Evolutionary conservation across 2,113 vertebrate species (phyloP), one percentile per base, ranked within the genome.

Genomic region (Phyllostomus hastatus): DNA sequence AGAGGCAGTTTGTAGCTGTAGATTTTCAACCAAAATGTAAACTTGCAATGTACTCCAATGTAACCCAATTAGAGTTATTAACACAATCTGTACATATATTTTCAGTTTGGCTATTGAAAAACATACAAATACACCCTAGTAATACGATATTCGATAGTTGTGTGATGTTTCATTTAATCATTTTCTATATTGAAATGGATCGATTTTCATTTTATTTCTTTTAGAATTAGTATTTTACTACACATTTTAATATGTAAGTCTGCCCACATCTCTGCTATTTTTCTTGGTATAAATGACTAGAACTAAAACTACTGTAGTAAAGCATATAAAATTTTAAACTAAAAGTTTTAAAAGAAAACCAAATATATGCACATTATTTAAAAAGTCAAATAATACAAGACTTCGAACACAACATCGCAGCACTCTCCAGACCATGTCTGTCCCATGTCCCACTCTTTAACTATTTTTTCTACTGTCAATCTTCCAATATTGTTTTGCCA

Each of bases 1-100:
- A 91, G 16, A 57, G 54, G 91, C 84, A 59, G n/a, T 31, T 72
- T 81, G 35, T 76, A 90, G 67, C 38, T 90, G 80, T 43, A 75
- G 93, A 79, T 87, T 94, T 95, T 92, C 69, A 87, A 95, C 75
- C 57, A 95, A 96, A 95, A 97, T 90, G 82, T 81, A 96, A 92
- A 90, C 78, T 12, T 92, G 90, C 43, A 96, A 50, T 73, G 54
- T 80, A 97, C 96, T 95, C 85, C 96, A 96, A 92, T 90, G 59
- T 79, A 96, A 90, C 50, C 66, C 95, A 95, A 85, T 96, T 94
- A 96, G 64, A 97, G 90, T 28, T 88, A 94, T 90, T 81, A 95
- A 94, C 33, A 87, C 87, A 92, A 95, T 93, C 92, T 97, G 94
- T 81, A 95, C 94, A 89, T 86, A 82, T 69, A 79, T 85, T 90